phyloP scores from a whole-genome alignment of 2,113 vertebrate species.

The Phainopepla nitens region DNA sequence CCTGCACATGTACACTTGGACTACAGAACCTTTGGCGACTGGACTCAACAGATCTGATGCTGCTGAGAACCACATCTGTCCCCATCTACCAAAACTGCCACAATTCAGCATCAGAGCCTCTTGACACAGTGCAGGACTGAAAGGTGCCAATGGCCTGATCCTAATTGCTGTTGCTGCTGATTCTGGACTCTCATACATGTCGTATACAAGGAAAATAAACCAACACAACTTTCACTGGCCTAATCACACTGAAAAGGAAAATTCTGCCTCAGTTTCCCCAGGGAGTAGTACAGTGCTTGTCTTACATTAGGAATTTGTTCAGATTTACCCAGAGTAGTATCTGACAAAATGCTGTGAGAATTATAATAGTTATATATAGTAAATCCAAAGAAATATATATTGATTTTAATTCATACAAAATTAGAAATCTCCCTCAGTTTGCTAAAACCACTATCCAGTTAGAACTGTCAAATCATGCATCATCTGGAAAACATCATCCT shows the following conservation, averaged over 20 bases:
- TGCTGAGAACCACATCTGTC: background rate
- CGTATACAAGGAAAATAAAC: background rate
- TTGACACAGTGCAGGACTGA: background rate
- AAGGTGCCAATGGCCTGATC: background rate
- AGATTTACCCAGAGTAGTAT: background rate
- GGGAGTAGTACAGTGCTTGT: background rate
- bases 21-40: background rate
- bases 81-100: background rate
- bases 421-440: background rate
- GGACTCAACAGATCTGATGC: background rate
- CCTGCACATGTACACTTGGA: background rate
- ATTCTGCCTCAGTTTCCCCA: background rate
- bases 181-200: background rate
- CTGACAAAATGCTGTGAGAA: background rate
- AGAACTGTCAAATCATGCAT: background rate
- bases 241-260: background rate
- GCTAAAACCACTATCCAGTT: background rate
- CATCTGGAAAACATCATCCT: background rate
- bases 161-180: background rate
- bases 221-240: background rate
- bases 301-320: background rate
- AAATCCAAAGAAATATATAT: background rate
- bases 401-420: slow-evolving; percentile 20
- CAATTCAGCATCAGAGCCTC: rapidly evolving
- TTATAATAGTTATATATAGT: background rate